These are phyloP conservation scores for Cygnus olor DNA, from an alignment of 2,797 vertebrate species.

Conservation along the genomic window DNA sequence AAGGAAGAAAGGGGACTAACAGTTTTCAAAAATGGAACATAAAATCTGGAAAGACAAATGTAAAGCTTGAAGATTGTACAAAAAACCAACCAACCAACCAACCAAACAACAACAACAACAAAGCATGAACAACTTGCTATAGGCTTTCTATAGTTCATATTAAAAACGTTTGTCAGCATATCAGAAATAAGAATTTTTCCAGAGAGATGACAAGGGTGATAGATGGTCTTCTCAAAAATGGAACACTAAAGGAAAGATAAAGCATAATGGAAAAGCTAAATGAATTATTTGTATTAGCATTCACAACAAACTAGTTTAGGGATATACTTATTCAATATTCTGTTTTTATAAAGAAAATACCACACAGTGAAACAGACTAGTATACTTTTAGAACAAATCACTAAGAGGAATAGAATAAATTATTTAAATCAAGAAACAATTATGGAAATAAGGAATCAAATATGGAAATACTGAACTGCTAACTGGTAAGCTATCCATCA, in stretches of 20 bases:
- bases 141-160: neutral
- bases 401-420: neutral
- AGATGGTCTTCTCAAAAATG: neutral
- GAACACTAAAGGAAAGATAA: neutral
- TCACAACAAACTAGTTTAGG: neutral
- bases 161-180: neutral
- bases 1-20: no score
- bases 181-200: neutral
- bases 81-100: neutral
- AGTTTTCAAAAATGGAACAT: neutral
- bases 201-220: neutral
- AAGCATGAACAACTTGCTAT: neutral
- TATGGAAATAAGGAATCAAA: neutral
- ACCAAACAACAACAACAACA: neutral
- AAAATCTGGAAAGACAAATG: neutral
- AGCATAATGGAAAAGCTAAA: neutral
- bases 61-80: neutral
- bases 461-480: neutral
- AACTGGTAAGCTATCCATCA: neutral
- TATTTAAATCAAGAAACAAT: neutral
- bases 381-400: neutral
- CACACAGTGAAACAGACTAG: neutral
- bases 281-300: neutral
- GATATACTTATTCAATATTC: neutral
- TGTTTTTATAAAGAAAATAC: neutral